Percentiles rank a stretch among this genome's conserved stretches.
phyloP scores from a whole-genome alignment of 2,888 invertebrate species.

The Tetanocera ferruginea region DNA sequence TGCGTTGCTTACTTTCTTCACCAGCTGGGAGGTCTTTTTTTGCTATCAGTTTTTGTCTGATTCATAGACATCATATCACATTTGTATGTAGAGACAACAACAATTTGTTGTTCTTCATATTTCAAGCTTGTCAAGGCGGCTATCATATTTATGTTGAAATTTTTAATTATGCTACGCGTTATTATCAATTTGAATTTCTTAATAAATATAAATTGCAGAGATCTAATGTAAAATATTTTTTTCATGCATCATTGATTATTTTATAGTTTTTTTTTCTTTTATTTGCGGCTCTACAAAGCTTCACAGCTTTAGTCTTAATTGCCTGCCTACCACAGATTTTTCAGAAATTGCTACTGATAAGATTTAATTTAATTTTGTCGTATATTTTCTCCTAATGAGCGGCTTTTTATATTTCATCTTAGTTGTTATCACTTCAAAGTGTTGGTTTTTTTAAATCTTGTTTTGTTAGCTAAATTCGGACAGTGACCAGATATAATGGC shows the following conservation, averaged over 20 bases:
- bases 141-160: neutral
- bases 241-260: neutral
- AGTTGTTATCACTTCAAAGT: neutral
- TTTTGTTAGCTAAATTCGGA: too few species aligned
- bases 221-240: neutral
- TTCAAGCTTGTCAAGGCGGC: neutral
- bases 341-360: conserved; percentile 16
- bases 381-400: conserved; percentile 22
- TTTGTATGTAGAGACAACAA: too few species aligned
- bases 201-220: neutral
- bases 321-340: conserved; percentile 7
- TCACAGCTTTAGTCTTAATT: neutral
- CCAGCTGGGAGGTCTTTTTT: too few species aligned
- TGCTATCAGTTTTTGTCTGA: too few species aligned
- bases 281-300: conserved; percentile 17
- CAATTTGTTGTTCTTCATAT: too few species aligned
- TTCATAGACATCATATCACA: too few species aligned
- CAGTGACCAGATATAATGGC: too few species aligned
- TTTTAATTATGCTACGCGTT: neutral
- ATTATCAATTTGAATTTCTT: neutral
- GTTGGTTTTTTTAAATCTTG: neutral
- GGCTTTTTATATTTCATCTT: conserved; percentile 24
- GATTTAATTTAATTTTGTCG: neutral
- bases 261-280: neutral
- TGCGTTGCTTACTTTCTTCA: too few species aligned